Evolutionary conservation across 1,140 invertebrate genomes (phyloP).

Genomic region (Mercenaria mercenaria): DNA sequence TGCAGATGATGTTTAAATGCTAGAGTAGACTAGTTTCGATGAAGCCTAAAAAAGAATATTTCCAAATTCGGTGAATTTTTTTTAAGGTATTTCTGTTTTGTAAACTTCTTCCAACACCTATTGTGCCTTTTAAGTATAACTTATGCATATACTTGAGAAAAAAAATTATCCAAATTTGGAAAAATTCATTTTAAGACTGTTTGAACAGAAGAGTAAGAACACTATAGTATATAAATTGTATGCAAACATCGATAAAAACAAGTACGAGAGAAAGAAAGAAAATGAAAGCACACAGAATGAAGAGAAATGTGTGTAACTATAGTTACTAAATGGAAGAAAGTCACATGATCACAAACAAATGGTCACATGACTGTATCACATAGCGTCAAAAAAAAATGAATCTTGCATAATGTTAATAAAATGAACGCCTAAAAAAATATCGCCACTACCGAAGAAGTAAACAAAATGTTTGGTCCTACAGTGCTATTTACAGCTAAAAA

Average conservation of each 20-base stretch:
- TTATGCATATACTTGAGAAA: too few species aligned
- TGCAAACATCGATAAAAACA: slow-evolving; percentile 5
- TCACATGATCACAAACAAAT: slow-evolving; percentile 25
- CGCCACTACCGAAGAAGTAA: slow-evolving; percentile 50
- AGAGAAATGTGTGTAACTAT: slow-evolving; percentile 26
- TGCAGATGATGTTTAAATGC: slow-evolving; percentile 23
- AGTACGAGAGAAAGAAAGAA: neutral
- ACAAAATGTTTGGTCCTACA: slow-evolving; percentile 43
- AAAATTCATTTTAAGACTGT: neutral
- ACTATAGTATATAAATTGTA: neutral
- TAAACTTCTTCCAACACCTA: too few species aligned
- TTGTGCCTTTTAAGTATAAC: too few species aligned
- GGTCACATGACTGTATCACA: slow-evolving; percentile 53
- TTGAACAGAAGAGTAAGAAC: slow-evolving; percentile 25
- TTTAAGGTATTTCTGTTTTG: too few species aligned
- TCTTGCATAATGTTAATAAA: slow-evolving; percentile 58
- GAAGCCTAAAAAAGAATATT: slow-evolving; percentile 10
- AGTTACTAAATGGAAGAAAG: slow-evolving; percentile 27
- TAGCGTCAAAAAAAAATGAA: slow-evolving; percentile 55
- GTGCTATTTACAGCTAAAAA: slow-evolving; percentile 55
- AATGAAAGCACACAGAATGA: neutral
- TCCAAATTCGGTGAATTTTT: neutral
- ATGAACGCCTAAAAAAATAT: slow-evolving; percentile 42
- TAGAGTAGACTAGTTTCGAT: slow-evolving; percentile 29
- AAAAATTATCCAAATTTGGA: slow-evolving; percentile 9